These are phyloP conservation scores for Huso huso DNA, from an alignment of 2,797 vertebrate species.

Conservation along the genomic window DNA sequence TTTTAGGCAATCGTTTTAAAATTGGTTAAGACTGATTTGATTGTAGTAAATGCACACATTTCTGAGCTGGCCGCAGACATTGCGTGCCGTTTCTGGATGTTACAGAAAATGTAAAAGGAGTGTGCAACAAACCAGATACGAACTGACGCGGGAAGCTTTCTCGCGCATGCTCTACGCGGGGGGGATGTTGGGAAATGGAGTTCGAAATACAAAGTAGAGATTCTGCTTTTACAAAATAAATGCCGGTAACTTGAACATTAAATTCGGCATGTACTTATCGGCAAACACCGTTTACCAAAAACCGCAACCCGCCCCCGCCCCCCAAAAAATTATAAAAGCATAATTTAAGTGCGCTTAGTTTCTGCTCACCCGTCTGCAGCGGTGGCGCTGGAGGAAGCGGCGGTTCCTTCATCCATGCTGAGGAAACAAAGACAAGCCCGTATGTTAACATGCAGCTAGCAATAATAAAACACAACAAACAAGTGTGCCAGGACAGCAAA, in stretches of 20 bases:
- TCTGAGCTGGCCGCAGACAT: too few species aligned
- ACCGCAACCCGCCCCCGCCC: background rate
- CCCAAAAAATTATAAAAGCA: background rate
- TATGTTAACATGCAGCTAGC: background rate
- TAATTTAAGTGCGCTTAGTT: background rate
- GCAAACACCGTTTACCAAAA: background rate
- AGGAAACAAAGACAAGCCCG: conserved; percentile 2
- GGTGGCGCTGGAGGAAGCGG: conserved; percentile 54
- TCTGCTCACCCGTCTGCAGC: conserved; percentile 44
- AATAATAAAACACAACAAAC: background rate
- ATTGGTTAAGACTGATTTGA: too few species aligned
- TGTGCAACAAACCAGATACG: too few species aligned
- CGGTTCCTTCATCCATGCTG: conserved; percentile 62
- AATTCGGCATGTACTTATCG: background rate
- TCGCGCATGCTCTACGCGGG: too few species aligned
- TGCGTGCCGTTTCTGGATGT: too few species aligned
- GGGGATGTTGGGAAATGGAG: too few species aligned
- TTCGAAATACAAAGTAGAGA: background rate
- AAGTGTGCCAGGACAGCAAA: background rate
- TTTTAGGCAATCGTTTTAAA: too few species aligned
- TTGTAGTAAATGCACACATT: too few species aligned
- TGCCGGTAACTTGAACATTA: background rate
- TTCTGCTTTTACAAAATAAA: accelerated
- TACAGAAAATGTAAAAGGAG: too few species aligned
- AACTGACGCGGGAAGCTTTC: too few species aligned